Conservation (phyloP, 2,888 invertebrate species). For the Axea sp. region DNA sequence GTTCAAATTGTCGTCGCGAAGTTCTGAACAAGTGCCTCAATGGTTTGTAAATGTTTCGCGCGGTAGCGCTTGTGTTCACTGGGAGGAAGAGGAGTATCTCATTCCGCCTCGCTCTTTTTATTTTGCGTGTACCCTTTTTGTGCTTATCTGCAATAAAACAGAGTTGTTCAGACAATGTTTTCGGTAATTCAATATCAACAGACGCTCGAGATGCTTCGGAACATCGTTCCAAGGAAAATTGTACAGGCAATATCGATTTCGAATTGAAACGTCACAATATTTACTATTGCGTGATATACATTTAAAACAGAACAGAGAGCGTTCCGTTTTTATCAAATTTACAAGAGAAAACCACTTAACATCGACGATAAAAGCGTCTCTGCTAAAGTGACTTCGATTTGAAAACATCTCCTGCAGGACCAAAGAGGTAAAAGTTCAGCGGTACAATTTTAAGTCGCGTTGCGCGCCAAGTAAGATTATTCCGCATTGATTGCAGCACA, state of each 20-base stretch:
- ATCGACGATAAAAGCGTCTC: constrained; percentile 10
- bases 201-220: constrained; percentile 3
- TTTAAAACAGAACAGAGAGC: constrained; percentile 1
- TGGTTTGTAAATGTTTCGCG: no score
- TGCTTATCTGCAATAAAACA: not conserved
- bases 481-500: no score
- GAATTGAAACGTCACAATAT: not conserved
- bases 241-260: constrained; percentile 16
- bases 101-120: no score
- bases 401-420: not conserved
- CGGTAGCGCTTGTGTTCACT: no score
- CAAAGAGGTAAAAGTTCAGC: not conserved
- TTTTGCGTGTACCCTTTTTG: no score
- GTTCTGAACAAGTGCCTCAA: no score
- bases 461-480: no score
- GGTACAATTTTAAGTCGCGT: no score
- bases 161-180: not conserved
- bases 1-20: no score
- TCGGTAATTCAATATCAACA: constrained; percentile 4
- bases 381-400: constrained; percentile 4
- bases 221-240: constrained; percentile 4
- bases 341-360: constrained; percentile 10
- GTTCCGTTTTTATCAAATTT: constrained; percentile 12
- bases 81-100: no score
- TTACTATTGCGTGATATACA: constrained; percentile 10